A percentile compares a stretch with the other conserved stretches of the same genome.
phyloP scores from a whole-genome alignment of 2,888 invertebrate genomes.

The Steromphala cineraria region DNA sequence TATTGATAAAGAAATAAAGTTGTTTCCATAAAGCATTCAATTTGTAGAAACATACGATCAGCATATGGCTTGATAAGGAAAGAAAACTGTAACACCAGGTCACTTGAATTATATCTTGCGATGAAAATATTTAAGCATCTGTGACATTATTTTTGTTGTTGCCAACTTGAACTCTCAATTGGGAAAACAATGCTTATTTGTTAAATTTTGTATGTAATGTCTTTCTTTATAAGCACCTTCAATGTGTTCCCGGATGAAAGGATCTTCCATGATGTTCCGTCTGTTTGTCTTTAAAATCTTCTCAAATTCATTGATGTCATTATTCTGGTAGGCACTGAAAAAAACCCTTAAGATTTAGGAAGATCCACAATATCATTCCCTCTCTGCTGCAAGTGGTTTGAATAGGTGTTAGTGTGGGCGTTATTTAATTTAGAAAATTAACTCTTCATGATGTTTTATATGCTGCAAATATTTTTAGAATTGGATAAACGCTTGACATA shows the following conservation, averaged over 20 bases:
- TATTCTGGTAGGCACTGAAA: conserved; percentile 93
- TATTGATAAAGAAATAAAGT: not conserved
- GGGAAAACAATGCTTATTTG: too few relatives aligned
- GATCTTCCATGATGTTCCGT: conserved; percentile 98
- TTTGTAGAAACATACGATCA: too few relatives aligned
- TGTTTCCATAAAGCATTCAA: not conserved
- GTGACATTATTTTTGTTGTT: too few relatives aligned
- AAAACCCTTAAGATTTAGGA: not conserved
- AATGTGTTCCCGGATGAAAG: conserved; percentile 98
- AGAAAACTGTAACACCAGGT: too few relatives aligned
- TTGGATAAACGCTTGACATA: too few relatives aligned
- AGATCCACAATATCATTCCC: not conserved
- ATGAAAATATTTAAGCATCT: not conserved
- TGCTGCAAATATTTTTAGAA: too few relatives aligned
- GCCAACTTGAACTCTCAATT: too few relatives aligned
- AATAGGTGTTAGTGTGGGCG: not conserved
- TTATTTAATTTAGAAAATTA: not conserved
- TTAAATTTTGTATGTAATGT: too few relatives aligned
- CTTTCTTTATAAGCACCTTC: conserved; percentile 80
- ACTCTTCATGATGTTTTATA: too few relatives aligned
- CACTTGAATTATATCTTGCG: too few relatives aligned
- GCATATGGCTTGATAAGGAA: too few relatives aligned
- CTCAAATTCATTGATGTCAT: conserved; percentile 98
- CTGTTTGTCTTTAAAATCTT: conserved; percentile 94
- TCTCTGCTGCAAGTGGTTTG: not conserved